Percentiles rank a stretch among this genome's conserved stretches.
Conservation (phyloP, 2,888 invertebrate genomes). For the Rhagonycha fulva region DNA sequence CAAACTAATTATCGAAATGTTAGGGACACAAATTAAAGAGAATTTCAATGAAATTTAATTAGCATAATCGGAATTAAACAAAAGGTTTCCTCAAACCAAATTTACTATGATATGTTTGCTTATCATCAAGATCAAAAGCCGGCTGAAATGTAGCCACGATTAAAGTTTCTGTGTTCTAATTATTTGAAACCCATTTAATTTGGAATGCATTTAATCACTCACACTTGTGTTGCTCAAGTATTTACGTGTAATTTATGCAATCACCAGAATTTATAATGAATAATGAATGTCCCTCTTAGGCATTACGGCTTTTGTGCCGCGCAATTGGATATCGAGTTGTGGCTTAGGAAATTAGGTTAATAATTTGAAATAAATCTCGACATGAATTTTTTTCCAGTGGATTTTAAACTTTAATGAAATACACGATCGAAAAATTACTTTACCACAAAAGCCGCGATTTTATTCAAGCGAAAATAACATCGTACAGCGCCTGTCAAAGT, state of each 20-base stretch:
- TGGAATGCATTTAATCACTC: conserved; percentile 1
- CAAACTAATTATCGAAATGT: neutral
- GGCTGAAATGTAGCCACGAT: neutral
- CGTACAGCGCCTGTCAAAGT: neutral
- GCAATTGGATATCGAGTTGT: neutral
- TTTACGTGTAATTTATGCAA: neutral
- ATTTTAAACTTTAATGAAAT: neutral
- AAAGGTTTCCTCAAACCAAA: neutral
- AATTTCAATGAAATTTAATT: neutral
- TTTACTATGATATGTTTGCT: neutral
- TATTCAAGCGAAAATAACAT: neutral
- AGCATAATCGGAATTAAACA: conserved; percentile 1
- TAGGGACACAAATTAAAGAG: neutral
- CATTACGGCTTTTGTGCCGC: neutral
- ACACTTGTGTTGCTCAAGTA: neutral
- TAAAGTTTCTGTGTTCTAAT: neutral
- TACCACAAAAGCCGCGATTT: neutral
- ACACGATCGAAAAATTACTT: neutral
- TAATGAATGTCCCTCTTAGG: neutral
- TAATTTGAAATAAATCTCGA: neutral
- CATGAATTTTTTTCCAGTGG: neutral
- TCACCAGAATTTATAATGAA: neutral
- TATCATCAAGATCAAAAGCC: neutral
- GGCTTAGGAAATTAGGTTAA: neutral
- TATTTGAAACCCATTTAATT: neutral